A percentile compares a stretch with the other conserved stretches of the same genome.
Evolutionary conservation across 1,140 invertebrate species (phyloP).

Genomic region (Cotesia glomerata): DNA sequence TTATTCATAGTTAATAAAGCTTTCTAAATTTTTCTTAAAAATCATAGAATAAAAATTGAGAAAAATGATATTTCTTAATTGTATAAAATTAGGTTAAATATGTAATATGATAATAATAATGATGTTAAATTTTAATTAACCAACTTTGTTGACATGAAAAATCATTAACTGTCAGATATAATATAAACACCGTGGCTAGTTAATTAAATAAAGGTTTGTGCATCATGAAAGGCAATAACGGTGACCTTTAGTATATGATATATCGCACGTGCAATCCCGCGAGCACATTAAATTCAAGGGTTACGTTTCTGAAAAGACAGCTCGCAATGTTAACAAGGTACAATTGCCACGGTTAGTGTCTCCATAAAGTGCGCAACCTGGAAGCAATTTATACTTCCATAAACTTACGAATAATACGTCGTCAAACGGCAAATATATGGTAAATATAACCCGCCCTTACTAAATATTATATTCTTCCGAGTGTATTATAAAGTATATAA

Average conservation of each 20-base stretch:
- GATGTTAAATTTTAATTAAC: no score
- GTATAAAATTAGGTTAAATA: no score
- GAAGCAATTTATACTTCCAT: background rate
- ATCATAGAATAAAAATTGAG: no score
- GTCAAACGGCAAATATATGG: no score
- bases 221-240: background rate
- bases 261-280: slow-evolving; percentile 11
- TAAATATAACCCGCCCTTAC: no score
- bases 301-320: slow-evolving; percentile 14
- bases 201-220: background rate
- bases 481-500: no score
- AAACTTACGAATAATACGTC: background rate
- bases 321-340: slow-evolving; percentile 20
- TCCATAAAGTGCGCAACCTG: slow-evolving; percentile 8
- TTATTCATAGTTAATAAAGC: no score
- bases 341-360: background rate
- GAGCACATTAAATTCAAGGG: slow-evolving; percentile 3
- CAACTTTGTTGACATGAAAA: no score
- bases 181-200: background rate
- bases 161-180: background rate
- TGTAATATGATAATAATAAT: no score
- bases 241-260: slow-evolving; percentile 1
- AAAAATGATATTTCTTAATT: no score
- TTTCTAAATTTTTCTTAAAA: no score
- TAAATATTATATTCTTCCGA: no score